Conservation (phyloP, 2,888 invertebrate species). For the Chymomyza amoena region DNA sequence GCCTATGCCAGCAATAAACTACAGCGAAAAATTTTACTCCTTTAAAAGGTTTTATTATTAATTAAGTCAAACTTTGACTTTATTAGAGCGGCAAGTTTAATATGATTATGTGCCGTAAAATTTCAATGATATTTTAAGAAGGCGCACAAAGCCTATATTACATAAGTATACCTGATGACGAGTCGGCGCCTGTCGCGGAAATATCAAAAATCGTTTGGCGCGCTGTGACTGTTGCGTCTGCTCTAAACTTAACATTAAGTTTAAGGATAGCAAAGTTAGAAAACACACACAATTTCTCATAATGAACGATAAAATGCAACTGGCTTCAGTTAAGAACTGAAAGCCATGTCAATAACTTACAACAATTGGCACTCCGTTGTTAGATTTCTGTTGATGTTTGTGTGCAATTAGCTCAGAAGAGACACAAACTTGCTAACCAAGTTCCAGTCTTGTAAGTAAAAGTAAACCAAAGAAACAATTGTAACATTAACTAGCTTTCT, state of each 20-base stretch:
- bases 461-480: not conserved
- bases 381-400: slow-evolving; percentile 10
- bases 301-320: slow-evolving; percentile 12
- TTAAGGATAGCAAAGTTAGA: slow-evolving; percentile 8
- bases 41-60: no score
- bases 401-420: not conserved
- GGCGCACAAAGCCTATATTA: no score
- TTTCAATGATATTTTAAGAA: no score
- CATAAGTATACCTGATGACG: slow-evolving; percentile 62
- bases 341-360: not conserved
- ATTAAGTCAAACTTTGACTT: no score
- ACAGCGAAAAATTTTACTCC: not conserved
- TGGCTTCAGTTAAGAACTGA: not conserved
- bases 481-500: not conserved
- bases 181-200: slow-evolving; percentile 72
- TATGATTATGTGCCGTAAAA: no score
- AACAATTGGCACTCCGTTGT: slow-evolving; percentile 24
- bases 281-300: slow-evolving; percentile 31
- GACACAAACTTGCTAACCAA: not conserved
- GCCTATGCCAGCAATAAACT: slow-evolving; percentile 75
- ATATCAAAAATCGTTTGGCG: slow-evolving; percentile 66
- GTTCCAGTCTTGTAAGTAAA: not conserved
- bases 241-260: not conserved
- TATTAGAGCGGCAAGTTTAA: no score
- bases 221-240: slow-evolving; percentile 15